These are phyloP conservation scores for Metacarcinus magister DNA, from an alignment of 2,888 invertebrate species.

Conservation along the genomic window DNA sequence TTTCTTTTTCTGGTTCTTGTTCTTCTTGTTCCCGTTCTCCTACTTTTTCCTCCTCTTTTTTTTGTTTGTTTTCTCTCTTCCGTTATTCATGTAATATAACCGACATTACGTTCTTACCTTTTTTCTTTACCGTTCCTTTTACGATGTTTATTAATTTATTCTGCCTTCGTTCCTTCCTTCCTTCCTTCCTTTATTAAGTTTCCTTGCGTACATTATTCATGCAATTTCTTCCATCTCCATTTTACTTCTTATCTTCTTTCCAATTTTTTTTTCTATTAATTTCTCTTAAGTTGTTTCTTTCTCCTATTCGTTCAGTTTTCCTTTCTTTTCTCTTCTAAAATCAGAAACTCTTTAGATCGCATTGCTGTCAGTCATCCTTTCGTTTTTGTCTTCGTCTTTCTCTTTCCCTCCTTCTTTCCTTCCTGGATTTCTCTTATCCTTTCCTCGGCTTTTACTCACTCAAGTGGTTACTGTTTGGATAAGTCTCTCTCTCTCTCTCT, in stretches of 20 bases:
- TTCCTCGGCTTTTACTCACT: too few species aligned
- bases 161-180: not conserved
- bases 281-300: not conserved
- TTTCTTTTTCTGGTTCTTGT: not conserved
- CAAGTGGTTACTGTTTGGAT: too few species aligned
- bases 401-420: too few species aligned
- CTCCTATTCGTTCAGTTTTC: not conserved
- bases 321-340: not conserved
- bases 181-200: not conserved
- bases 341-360: not conserved
- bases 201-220: not conserved
- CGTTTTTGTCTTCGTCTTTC: too few species aligned
- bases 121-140: not conserved
- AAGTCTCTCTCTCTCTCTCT: too few species aligned
- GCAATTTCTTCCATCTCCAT: not conserved
- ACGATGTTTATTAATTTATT: not conserved
- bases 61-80: not conserved
- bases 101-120: not conserved
- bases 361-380: not conserved
- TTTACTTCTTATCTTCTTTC: not conserved
- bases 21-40: not conserved
- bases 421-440: too few species aligned
- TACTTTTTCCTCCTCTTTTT: not conserved
- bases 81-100: not conserved
- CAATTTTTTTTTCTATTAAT: not conserved